Evolutionary conservation across 2,797 vertebrate species (phyloP), one percentile per base, ranked within the genome.

Genomic region (Centropyge bicolor): DNA sequence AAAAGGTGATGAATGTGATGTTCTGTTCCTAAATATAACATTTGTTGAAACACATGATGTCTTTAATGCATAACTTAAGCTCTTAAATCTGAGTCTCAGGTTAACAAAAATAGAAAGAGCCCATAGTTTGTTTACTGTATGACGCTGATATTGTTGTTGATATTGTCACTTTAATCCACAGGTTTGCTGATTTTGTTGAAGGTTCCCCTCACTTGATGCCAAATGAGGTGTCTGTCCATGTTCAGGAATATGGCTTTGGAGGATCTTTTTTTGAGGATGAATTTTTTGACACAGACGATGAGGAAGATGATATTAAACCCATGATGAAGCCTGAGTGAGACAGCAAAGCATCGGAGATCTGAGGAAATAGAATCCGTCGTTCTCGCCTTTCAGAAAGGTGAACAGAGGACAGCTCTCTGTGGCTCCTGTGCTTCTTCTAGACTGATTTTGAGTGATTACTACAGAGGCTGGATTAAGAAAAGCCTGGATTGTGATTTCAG

Each of bases 131-230:
- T 20, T 9, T 14, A 20, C 9, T 41, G 24, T 10, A 1, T 20
- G 40, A 11, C 8, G 16, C 0, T n/a, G 41, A 8, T 41, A 6
- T 14, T 45, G 17, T 35, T 64, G 3, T 49, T 74, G 19, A 74
- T 45, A 6, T 43, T 24, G 4, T 76, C 36, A 0, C 35, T 55
- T 2, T 68, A 20, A 57, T 81, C 35, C 62, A 56, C 87, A 99
- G 98, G 93, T 99, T 99, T 93, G 98, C 98, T 36, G 98, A 98
- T 74, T 99, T 99, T 52, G 90, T 99, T 7, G 96, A 97, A 82
- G 98, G 98, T 0, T 96, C 96, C 17, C 95, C 91, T 31, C 98
- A 99, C 31, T 80, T 99, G 84, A 95, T 95, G 71, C 86, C 95
- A n/a, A 94, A 92, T 1, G 98, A 99, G 86, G 94, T 95, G 70